Evolutionary conservation across 2,113 vertebrate genomes (phyloP), one percentile per base, ranked within the genome.

Genomic region (Brachypodius melanocephalos): DNA sequence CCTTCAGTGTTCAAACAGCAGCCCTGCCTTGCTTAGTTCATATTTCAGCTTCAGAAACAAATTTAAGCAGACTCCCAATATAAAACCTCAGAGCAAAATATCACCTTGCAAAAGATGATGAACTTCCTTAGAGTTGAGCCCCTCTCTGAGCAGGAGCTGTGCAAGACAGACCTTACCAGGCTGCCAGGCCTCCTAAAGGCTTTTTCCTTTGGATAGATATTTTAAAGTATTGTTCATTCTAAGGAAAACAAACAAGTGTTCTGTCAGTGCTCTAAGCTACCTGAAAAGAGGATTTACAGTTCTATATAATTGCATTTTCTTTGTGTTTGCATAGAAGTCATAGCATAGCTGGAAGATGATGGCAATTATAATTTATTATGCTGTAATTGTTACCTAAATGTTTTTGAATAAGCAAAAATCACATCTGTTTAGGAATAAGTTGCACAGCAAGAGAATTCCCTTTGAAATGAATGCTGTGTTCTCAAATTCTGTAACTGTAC

Each of bases 311-410:
- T 98, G 89, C 95, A 90, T 98, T 98, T 97, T 97, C 97, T 97
- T 97, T 98, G 96, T 97, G 96, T 98, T 98, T 98, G 96, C 92
- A 68, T 96, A 97, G 95, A 97, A 98, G 95, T 93, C 95, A 77
- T 97, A 96, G 88, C 90, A 69, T 97, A 96, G 95, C 94, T 97
- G 93, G 97, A 97, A 98, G 97, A 98, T 97, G 97, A 97, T 97
- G 95, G 97, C 98, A 98, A 98, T 98, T 98, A 98, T 98, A 98
- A 98, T 98, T 98, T 98, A 98, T 98, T 98, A 98, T 97, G 96
- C 97, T 98, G 97, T 98, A 98, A 98, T 98, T 98, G 98, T 98
- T 98, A 98, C 98, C 97, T 98, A 98, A 98, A 98, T 98, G 98
- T 98, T 98, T 98, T 98, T 98, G 98, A 98, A 98, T 98, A 98